Conservation (phyloP, 2,113 vertebrate genomes). For the Pelecanoides urinatrix region DNA sequence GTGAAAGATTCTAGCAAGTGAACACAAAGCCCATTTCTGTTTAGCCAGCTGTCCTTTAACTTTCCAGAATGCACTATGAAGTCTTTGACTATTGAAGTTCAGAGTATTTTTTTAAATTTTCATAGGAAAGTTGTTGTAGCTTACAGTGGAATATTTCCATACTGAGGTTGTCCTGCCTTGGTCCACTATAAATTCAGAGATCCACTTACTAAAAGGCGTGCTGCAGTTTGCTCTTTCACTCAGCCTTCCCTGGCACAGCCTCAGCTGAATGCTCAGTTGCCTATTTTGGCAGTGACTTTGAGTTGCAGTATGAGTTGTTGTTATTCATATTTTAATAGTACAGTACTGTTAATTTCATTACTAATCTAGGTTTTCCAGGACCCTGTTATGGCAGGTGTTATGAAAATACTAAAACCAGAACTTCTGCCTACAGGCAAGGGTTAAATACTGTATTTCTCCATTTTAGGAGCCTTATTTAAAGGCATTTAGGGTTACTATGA, state of each 20-base stretch:
- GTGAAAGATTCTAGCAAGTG: background rate
- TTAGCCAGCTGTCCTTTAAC: background rate
- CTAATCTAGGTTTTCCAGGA: background rate
- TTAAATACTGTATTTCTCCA: background rate
- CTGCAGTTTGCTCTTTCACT: background rate
- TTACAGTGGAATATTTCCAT: background rate
- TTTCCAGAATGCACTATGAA: background rate
- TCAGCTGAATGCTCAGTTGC: slow-evolving; percentile 1
- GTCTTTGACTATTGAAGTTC: background rate
- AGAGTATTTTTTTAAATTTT: background rate
- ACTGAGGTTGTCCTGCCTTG: background rate
- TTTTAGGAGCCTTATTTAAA: background rate
- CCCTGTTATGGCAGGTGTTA: background rate
- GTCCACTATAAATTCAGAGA: background rate
- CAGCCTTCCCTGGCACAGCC: background rate
- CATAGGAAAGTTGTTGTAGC: background rate
- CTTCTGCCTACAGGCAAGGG: background rate
- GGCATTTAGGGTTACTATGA: background rate
- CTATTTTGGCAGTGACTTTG: slow-evolving; percentile 10
- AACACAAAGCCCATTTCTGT: background rate
- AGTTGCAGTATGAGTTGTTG: background rate
- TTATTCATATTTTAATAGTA: background rate
- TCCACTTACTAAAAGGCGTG: background rate
- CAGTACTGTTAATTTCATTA: background rate
- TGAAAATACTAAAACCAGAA: background rate